Conservation (phyloP, 1,140 invertebrate genomes). For the Diprion similis region DNA sequence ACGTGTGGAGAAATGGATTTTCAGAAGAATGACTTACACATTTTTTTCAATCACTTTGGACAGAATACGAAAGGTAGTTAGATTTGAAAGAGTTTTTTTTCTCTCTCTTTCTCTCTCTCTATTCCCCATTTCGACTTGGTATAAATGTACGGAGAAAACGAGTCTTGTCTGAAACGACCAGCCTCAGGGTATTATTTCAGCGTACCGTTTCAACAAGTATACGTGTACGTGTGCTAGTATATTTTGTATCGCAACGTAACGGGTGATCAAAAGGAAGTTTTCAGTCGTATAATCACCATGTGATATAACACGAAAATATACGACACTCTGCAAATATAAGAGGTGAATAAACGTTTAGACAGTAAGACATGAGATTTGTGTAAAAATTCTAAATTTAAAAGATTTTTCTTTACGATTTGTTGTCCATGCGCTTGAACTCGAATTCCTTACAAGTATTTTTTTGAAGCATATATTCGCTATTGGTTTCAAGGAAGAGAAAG, state of each 20-base stretch:
- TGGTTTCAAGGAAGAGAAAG: background rate
- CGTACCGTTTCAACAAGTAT: background rate
- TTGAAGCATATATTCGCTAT: no score
- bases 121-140: no score
- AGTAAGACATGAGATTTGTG: no score
- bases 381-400: no score
- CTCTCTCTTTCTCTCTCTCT: no score
- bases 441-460: background rate
- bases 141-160: background rate
- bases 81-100: background rate
- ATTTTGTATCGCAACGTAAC: background rate
- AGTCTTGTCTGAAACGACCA: background rate
- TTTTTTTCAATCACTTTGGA: background rate
- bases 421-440: background rate
- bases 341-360: no score
- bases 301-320: no score
- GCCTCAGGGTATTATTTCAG: slow-evolving; percentile 5
- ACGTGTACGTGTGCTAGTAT: background rate
- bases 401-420: no score
- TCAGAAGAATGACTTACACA: background rate
- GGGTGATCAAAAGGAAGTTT: background rate
- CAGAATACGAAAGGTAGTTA: background rate
- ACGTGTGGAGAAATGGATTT: no score
- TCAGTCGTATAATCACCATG: no score
- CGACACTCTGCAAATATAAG: background rate